Base-by-base conservation (phyloP, 1,140 invertebrate species). In the Brachionus calyciflorus region DNA sequence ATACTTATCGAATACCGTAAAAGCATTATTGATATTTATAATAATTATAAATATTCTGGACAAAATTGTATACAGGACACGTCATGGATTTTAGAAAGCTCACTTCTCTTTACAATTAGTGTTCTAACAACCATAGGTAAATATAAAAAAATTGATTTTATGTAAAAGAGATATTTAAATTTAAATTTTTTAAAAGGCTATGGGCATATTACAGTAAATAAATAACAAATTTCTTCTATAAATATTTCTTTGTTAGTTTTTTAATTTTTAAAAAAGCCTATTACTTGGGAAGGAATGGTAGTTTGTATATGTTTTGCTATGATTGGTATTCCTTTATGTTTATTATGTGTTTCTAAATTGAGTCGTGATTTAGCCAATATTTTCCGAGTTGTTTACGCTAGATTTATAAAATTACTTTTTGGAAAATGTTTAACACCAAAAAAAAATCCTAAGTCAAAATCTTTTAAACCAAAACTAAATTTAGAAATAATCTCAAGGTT, bases 241-340 rank as follows among this genome's bases (percentile, higher is more conserved):
- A 26, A 28, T 41, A 19, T 26, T 5, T 7, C 24, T n/a, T 28
- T 17, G 9, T 40, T 48, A 30, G 21, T 2, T 40, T 46, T 17
- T 14, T 26, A 5, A n/a, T n/a, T n/a, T n/a, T n/a, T n/a, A n/a
- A n/a, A n/a, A n/a, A n/a, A 70, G 65, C 69, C 69, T 4, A 73
- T 73, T 17, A 55, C 46, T 28, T 73, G 73, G 73, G 73, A 76
- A 33, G 73, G 73, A 33, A 46, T 48, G 49, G n/a, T 76, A 30
- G 49, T 55, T 2, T 76, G 73, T 41, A 41, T 76, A 33, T 76
- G 73, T 19, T 76, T 48, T 76, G 30, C 73, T 46, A 55, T 76
- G 49, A 76, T 76, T 40, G 73, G 51, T 28, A 76, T 76, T 57
- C 73, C 73, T 30, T 37, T 76, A 26, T 76, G 49, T 26, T 40